Evolutionary conservation across 2,888 invertebrate genomes (phyloP).

Genomic region (Alcis repandata): DNA sequence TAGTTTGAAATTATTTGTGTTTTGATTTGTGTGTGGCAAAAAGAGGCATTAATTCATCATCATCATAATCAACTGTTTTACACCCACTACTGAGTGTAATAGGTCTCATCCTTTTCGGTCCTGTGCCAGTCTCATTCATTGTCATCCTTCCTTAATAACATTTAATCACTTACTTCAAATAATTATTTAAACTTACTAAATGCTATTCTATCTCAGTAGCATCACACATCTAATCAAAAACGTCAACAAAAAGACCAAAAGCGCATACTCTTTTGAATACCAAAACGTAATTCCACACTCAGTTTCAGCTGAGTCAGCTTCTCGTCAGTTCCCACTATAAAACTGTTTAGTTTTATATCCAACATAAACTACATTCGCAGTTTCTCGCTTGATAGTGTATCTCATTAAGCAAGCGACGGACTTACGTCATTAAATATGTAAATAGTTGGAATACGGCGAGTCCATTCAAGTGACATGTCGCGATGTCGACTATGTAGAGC

Average conservation of each 20-base stretch:
- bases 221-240: background rate
- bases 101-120: too few relatives aligned
- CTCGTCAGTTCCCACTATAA: slow-evolving; percentile 21
- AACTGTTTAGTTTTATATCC: slow-evolving; percentile 27
- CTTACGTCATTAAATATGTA: slow-evolving; percentile 84
- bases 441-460: slow-evolving; percentile 80
- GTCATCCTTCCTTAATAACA: too few relatives aligned
- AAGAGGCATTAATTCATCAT: too few relatives aligned
- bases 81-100: too few relatives aligned
- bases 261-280: background rate
- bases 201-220: background rate
- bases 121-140: too few relatives aligned
- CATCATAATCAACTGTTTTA: too few relatives aligned
- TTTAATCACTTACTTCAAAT: too few relatives aligned
- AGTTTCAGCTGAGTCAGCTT: background rate
- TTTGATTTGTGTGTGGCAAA: background rate
- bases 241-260: background rate
- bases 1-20: background rate
- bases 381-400: slow-evolving; percentile 68
- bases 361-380: slow-evolving; percentile 43
- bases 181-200: too few relatives aligned
- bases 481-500: slow-evolving; percentile 63
- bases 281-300: background rate
- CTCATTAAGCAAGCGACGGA: slow-evolving; percentile 79
- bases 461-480: slow-evolving; percentile 81